These are phyloP conservation scores for Hemitrygon akajei DNA, from an alignment of 2,797 vertebrate genomes.

Conservation along the genomic window DNA sequence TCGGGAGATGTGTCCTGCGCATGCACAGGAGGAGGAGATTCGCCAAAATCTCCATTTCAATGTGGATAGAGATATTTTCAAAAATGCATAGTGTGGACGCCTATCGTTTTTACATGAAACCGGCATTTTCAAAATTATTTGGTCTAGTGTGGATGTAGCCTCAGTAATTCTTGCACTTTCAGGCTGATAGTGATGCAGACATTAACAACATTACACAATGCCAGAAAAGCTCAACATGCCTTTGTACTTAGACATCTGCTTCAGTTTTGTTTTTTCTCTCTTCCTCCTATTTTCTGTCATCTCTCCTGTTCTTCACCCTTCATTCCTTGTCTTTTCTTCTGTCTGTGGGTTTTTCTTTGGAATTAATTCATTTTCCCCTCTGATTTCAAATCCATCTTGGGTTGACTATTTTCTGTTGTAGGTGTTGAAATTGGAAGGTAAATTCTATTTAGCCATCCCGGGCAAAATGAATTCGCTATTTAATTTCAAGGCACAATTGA, in stretches of 20 bases:
- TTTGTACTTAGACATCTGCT: neutral
- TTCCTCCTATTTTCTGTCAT: neutral
- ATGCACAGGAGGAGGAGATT: no score
- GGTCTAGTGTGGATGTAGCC: no score
- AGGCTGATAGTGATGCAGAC: neutral
- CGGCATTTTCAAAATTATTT: no score
- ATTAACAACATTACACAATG: neutral
- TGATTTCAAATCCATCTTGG: neutral
- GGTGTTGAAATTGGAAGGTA: neutral
- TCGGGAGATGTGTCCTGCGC: no score
- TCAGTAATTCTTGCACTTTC: neutral
- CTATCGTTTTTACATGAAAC: no score
- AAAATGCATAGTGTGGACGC: no score
- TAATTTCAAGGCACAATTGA: neutral
- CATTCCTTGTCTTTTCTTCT: neutral
- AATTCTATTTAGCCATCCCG: neutral
- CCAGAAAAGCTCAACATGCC: neutral
- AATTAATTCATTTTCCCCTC: neutral
- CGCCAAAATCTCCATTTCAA: no score
- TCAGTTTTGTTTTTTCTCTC: neutral
- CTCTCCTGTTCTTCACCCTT: neutral
- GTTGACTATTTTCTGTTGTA: neutral
- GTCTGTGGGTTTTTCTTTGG: neutral
- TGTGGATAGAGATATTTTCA: no score
- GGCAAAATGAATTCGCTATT: neutral